A percentile compares a stretch with the other conserved stretches of the same genome.
These are phyloP conservation scores for Noctua janthina DNA, from an alignment of 2,888 invertebrate genomes.

Conservation along the genomic window DNA sequence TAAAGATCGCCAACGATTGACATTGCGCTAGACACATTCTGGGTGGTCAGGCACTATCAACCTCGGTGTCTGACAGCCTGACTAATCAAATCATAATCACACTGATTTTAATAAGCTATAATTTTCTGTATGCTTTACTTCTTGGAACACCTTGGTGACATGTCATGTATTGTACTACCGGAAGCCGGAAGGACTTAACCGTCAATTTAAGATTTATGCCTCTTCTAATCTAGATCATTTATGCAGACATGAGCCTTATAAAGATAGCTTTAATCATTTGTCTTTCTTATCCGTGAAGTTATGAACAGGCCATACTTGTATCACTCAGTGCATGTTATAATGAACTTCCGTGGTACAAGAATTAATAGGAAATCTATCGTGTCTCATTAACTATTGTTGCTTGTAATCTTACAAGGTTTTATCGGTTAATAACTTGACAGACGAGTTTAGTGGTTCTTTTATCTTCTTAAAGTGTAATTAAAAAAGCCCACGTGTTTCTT, in stretches of 20 bases:
- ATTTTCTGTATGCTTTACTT: background rate
- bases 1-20: background rate
- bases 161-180: constrained; percentile 44
- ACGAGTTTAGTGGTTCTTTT: constrained; percentile 12
- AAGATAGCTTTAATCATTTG: constrained; percentile 22
- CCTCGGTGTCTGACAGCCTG: background rate
- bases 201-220: constrained; percentile 50
- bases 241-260: constrained; percentile 29
- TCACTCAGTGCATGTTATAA: constrained; percentile 19
- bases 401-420: constrained; percentile 41
- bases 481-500: constrained; percentile 29
- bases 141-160: constrained; percentile 42
- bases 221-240: constrained; percentile 12
- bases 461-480: constrained; percentile 34
- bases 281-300: constrained; percentile 2
- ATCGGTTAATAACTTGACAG: constrained; percentile 39
- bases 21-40: background rate
- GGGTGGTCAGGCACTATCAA: constrained; percentile 1
- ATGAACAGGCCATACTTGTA: background rate
- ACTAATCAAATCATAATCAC: background rate
- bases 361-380: constrained; percentile 39
- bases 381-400: constrained; percentile 50
- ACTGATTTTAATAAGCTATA: background rate
- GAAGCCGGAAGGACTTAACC: constrained; percentile 45
- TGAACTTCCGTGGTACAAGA: constrained; percentile 46